Evolutionary conservation across 2,113 vertebrate species (phyloP).

Genomic region (Amphiprion ocellaris): DNA sequence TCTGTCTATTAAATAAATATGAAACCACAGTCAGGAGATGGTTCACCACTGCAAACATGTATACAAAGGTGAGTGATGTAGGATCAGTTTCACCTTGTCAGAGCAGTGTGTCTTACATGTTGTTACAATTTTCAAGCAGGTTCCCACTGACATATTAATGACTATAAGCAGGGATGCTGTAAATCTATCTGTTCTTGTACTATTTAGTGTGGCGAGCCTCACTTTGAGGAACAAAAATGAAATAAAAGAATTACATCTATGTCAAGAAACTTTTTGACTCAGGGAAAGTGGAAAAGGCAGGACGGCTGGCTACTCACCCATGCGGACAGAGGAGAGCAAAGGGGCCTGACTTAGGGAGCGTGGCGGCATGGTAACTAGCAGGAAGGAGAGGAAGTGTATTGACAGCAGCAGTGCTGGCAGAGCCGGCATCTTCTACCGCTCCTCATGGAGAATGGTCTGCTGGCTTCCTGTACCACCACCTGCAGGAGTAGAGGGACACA

Average conservation of each 20-base stretch:
- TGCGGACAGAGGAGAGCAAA: constrained; percentile 91
- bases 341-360: constrained; percentile 87
- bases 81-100: neutral
- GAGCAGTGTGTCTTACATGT: neutral
- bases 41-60: neutral
- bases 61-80: neutral
- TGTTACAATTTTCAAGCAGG: neutral
- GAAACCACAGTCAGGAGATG: neutral
- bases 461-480: constrained; percentile 93
- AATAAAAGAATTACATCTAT: neutral
- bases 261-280: neutral
- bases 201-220: neutral
- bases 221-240: neutral
- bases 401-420: constrained; percentile 95
- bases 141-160: neutral
- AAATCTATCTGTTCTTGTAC: neutral
- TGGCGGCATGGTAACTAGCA: constrained; percentile 88
- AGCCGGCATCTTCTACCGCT: constrained; percentile 98
- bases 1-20: too few species aligned
- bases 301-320: constrained; percentile 86
- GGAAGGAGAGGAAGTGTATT: constrained; percentile 85
- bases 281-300: neutral
- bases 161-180: neutral
- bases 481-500: constrained; percentile 74
- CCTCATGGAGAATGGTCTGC: constrained; percentile 97